Evolutionary conservation across 2,113 vertebrate species (phyloP).

Genomic region (Pelobates fuscus): DNA sequence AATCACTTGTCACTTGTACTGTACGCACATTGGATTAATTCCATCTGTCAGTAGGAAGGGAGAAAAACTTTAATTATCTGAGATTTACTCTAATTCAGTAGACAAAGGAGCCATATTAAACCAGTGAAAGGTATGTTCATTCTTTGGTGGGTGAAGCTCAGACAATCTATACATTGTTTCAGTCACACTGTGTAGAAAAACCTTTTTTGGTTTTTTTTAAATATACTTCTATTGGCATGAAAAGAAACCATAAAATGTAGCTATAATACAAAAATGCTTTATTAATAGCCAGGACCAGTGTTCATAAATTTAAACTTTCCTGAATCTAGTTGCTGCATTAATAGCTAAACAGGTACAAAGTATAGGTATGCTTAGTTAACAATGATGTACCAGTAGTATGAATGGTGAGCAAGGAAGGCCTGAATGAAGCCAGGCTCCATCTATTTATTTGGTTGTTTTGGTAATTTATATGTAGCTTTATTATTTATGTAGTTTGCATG

Average conservation of each 20-base stretch:
- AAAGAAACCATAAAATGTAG: background rate
- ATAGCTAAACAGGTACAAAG: too few species aligned
- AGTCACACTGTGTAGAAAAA: background rate
- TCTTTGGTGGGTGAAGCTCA: background rate
- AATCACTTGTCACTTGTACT: constrained; percentile 36
- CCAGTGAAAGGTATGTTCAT: background rate
- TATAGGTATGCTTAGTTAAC: too few species aligned
- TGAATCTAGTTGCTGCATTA: too few species aligned
- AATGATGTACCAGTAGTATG: too few species aligned
- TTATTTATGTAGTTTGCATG: too few species aligned
- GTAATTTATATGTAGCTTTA: too few species aligned
- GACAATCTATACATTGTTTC: background rate
- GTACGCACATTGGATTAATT: constrained; percentile 15
- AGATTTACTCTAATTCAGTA: constrained; percentile 14
- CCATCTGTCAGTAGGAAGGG: constrained; percentile 34
- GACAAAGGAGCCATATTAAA: constrained; percentile 1
- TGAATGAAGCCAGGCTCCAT: too few species aligned
- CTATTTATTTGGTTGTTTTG: too few species aligned
- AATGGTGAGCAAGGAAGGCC: too few species aligned
- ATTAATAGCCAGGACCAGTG: too few species aligned
- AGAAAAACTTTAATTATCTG: constrained; percentile 15
- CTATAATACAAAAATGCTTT: too few species aligned
- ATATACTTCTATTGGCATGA: background rate
- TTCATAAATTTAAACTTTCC: too few species aligned
- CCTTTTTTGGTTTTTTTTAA: background rate